Evolutionary conservation across 2,797 vertebrate species (phyloP).

Genomic region (Betta splendens): DNA sequence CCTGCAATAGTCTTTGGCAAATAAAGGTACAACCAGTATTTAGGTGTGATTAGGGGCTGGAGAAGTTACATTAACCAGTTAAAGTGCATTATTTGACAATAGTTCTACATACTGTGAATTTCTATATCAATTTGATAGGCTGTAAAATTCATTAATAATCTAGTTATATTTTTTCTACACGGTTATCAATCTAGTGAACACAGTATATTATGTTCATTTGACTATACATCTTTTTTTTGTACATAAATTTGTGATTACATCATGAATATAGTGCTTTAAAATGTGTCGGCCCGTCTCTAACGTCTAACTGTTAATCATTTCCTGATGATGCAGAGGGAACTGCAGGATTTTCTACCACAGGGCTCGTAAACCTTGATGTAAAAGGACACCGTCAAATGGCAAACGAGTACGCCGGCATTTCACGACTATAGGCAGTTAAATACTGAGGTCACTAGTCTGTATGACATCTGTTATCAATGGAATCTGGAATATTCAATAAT

Average conservation of each 20-base stretch:
- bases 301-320: constrained; percentile 1
- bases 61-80: constrained; percentile 64
- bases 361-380: constrained; percentile 36
- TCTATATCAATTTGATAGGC: constrained; percentile 60
- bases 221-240: constrained; percentile 62
- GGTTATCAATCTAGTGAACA: constrained; percentile 65
- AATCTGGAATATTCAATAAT: constrained; percentile 19
- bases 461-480: constrained; percentile 36
- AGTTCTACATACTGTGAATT: constrained; percentile 59
- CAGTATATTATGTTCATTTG: constrained; percentile 49
- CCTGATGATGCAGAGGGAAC: constrained; percentile 29
- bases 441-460: constrained; percentile 59
- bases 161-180: constrained; percentile 57
- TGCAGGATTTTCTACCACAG: constrained; percentile 24
- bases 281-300: constrained; percentile 23
- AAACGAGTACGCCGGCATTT: constrained; percentile 62
- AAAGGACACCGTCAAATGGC: constrained; percentile 47
- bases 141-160: constrained; percentile 54
- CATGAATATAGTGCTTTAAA: constrained; percentile 51
- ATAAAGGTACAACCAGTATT: constrained; percentile 63
- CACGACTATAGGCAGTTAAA: constrained; percentile 60
- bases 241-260: constrained; percentile 63
- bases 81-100: constrained; percentile 77
- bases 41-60: constrained; percentile 50
- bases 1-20: constrained; percentile 74